Base-by-base conservation (phyloP, 2,113 vertebrate species). In the Scalopus aquaticus region DNA sequence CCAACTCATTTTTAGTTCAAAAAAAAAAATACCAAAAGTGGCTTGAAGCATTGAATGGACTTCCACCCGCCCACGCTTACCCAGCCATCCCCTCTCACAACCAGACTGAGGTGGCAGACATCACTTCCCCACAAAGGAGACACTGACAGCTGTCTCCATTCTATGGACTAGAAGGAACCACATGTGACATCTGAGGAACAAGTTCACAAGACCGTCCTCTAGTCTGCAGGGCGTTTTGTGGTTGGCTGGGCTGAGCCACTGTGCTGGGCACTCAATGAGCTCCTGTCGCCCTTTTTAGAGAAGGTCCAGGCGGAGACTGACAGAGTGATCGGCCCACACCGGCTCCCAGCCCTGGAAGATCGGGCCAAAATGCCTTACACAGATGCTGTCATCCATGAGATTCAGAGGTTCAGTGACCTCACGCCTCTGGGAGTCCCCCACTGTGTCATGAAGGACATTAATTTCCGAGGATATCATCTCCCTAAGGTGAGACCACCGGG, bases 361-460 rank as follows among this genome's bases (percentile, higher is more conserved):
- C 74, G 89, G 20, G 84, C 44, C 44, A 96, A 94, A 26, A 97
- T 98, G 97, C 97, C 97, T 5, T 98, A 98, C 35, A 96, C 97
- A 1, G 91, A 98, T 6, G 97, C 98, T 0, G 96, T 98, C n/a
- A 97, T 98, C 84, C 98, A 98, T 0, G 98, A 98, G 91, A 58
- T 98, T 19, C 98, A 98, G 85, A 96, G 98, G 11, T 73, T 26
- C 62, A 76, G 95, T 73, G 97, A 98, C 35, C 22, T 98, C 11
- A 4, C 86, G 1, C 98, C 97, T 2, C 67, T 92, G n/a, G 30
- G 96, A 15, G 9, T 98, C 26, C 97, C 97, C 0, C 98, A 97
- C 90, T 64, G 56, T 30, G 96, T 97, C 46, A 95, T 88, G 6
- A 37, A 69, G 4, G 97, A 98, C 96, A 97, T 96, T 0, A 82